Base-by-base conservation (phyloP, 1,140 invertebrate genomes). In the Heliconius hermathena region DNA sequence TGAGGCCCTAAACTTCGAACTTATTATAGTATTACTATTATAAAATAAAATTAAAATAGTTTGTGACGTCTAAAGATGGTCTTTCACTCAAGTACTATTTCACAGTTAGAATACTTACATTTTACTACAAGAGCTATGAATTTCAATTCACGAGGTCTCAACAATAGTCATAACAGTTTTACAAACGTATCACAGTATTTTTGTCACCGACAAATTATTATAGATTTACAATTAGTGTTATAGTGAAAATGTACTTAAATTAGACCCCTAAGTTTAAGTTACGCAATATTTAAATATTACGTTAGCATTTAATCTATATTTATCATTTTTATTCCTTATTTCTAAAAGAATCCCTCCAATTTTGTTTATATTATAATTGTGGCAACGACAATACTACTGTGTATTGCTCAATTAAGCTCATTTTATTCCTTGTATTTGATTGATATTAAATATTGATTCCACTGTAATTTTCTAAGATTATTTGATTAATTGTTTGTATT, bases 391-490 rank as follows among this genome's bases (percentile, higher is more conserved):
- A 92, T 92, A 93, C 90, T 85, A 71, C 71, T 80, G 74, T 89
- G 91, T 92, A 91, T 94, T 94, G 92, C 92, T 92, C 92, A 92
- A 91, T 70, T 85, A 82, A 91, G 91, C 91, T 93, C 90, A 92
- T 89, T 88, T 87, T 86, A 81, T 82, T 78, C 73, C 81, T 72
- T 82, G 81, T 84, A 84, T 82, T 86, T 71, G 74, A 84, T 86
- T 90, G 89, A 89, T 88, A 89, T 89, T 87, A 85, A 75, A 76
- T 75, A 36, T 72, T 41, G 41, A 71, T 74, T 74, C 29, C 46
- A 76, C 57, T 77, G 79, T 79, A 71, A 74, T 22, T 73, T 73
- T 70, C 38, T 76, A 77, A 76, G 79, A 57, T 82, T 77, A 73
- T 79, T 77, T 60, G 66, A 71, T 79, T 81, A 72, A 26, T 54